Evolutionary conservation across 2,113 vertebrate species (phyloP).

Genomic region (Desmodus rotundus): DNA sequence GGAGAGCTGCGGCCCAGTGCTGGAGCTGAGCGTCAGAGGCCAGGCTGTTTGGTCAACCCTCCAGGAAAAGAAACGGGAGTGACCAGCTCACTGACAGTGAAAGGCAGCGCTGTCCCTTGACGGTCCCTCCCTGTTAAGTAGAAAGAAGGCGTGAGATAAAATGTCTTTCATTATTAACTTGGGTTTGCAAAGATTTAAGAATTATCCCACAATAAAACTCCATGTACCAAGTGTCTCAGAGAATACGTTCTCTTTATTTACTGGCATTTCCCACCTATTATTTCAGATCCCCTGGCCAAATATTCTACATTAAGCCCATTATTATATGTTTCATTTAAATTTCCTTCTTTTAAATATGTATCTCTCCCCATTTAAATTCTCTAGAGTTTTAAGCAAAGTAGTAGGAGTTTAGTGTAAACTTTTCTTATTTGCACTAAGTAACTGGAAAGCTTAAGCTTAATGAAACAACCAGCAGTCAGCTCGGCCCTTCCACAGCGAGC

Average conservation of each 20-base stretch:
- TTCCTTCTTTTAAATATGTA: conserved; percentile 59
- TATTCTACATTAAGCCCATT: conserved; percentile 67
- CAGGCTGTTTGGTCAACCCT: not conserved
- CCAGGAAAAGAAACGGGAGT: not conserved
- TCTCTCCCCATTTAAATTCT: conserved; percentile 76
- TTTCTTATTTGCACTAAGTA: conserved; percentile 82
- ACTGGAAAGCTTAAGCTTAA: conserved; percentile 82
- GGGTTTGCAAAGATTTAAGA: conserved; percentile 41
- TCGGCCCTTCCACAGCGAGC: conserved; percentile 54
- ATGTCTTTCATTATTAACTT: conserved; percentile 12
- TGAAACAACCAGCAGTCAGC: conserved; percentile 80
- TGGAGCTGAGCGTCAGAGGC: not conserved
- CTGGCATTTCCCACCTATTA: conserved; percentile 51
- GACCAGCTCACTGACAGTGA: accelerated
- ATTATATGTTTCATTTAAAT: conserved; percentile 75
- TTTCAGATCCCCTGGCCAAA: conserved; percentile 46
- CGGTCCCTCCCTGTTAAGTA: not conserved
- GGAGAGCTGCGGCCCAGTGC: accelerated
- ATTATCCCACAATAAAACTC: conserved; percentile 42
- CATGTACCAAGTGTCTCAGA: not conserved
- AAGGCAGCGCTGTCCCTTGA: not conserved
- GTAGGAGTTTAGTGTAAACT: conserved; percentile 79
- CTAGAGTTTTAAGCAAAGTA: conserved; percentile 72
- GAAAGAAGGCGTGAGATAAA: not conserved
- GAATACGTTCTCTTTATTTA: conserved; percentile 52